phyloP scores from a whole-genome alignment of 2,113 vertebrate genomes.

The Rhinolophus sinicus region DNA sequence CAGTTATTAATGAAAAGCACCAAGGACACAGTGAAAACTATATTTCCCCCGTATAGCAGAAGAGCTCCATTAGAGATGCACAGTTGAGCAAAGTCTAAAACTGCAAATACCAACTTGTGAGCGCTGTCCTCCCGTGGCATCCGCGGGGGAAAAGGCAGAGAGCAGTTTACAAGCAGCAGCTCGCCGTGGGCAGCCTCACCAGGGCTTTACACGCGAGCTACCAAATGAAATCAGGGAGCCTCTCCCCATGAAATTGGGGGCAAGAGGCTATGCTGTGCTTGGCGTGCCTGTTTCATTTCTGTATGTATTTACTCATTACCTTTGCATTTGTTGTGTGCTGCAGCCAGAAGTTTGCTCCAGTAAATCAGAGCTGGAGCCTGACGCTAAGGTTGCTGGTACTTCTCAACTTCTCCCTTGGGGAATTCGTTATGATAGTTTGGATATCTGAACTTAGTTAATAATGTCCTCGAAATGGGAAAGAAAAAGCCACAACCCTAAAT shows the following conservation, averaged over 20 bases:
- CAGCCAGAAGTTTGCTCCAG: constrained; percentile 60
- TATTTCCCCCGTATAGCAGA: background rate
- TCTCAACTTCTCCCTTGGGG: constrained; percentile 42
- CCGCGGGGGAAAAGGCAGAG: constrained; percentile 69
- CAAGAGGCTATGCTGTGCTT: constrained; percentile 61
- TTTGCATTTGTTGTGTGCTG: constrained; percentile 47
- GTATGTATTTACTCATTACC: constrained; percentile 64
- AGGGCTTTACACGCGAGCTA: constrained; percentile 32
- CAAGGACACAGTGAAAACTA: background rate
- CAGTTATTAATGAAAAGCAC: background rate
- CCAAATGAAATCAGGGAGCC: constrained; percentile 71
- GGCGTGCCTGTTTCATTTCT: constrained; percentile 16
- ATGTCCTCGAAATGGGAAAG: constrained; percentile 65
- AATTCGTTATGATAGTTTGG: constrained; percentile 48
- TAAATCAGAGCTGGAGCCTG: constrained; percentile 35
- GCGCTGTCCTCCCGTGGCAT: constrained; percentile 65
- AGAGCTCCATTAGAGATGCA: background rate
- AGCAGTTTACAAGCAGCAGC: constrained; percentile 75
- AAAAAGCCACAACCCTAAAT: background rate
- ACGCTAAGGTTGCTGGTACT: background rate
- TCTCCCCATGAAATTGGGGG: constrained; percentile 74
- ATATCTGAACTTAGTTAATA: constrained; percentile 27
- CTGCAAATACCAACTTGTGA: background rate
- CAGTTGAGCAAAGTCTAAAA: background rate
- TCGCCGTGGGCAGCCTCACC: background rate